Evolutionary conservation across 2,797 vertebrate species (phyloP), one percentile per base, ranked within the genome.

Genomic region (Lateolabrax maculatus): DNA sequence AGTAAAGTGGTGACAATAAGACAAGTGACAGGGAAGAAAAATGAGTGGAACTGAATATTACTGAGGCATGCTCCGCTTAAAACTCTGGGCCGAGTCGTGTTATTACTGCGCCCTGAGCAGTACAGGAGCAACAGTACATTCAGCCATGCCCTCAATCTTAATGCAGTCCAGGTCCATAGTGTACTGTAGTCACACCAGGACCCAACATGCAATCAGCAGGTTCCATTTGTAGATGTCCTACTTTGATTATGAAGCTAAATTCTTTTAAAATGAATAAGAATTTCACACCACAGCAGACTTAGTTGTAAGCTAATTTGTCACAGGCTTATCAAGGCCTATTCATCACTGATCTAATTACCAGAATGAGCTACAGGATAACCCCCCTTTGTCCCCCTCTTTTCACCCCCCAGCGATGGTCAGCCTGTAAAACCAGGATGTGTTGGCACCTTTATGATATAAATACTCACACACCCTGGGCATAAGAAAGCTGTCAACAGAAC

Each of bases 401-500:
- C 41, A 53, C 74, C 92, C 85, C 83, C 78, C 63, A 93, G 93
- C 84, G n/a, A 87, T 84, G 92, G 92, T 90, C 88, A 89, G 91
- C 87, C 91, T 90, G 89, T 95, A 94, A 95, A 95, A 92, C 73
- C 87, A 87, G 87, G 84, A 92, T 90, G 92, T 93, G 90, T 95
- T 95, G 93, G 93, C 95, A 95, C 93, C 93, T 96, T 95, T 95
- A 93, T 93, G 86, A 94, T 95, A 96, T 95, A 96, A 96, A 96
- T 96, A 95, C 91, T 85, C 87, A 90, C 96, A 96, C 97, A 99
- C 98, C 97, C 96, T 89, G 96, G 98, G 96, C 97, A 98, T 94
- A 97, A 96, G 94, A 98, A 97, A 92, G 97, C 97, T 95, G 98
- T 99, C 95, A 98, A 93, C 89, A 96, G 93, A 95, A 99, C 98